Base-by-base conservation (phyloP, 64 coral and sea anemone species). In the Montipora sp. region DNA sequence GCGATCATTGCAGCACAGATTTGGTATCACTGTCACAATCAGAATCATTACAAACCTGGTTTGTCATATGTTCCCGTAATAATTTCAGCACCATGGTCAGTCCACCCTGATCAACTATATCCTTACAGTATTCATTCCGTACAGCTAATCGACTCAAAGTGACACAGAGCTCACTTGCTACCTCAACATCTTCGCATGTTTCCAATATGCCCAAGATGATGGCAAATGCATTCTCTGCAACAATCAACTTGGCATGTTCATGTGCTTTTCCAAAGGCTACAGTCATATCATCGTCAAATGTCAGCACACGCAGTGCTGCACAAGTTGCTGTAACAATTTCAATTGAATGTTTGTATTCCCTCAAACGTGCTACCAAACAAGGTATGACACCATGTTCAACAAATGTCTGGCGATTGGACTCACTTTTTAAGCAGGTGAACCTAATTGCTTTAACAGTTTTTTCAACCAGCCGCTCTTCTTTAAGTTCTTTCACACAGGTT, bases 241-340 rank as follows among this genome's bases (percentile, higher is more conserved):
- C 95, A 84, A 97, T 97, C 65, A 77, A 71, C 51, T 97, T 97
- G 8, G 95, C 92, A 83, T 97, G 95, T 27, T 97, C 95, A 27
- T 97, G 95, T 3, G 95, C 95, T 59, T 97, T 97, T 13, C 95
- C 95, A 84, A 87, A 97, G 22, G 95, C 89, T 48, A 97, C 92
- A 72, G 81, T 91, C 95, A 97, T 97, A 51, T 97, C 95, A 84
- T 97, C 95, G 65, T 97, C 95, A 89, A 97, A 97, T 72, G 95
- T 97, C 57, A 97, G 78, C 22, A 94, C 95, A 13, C 92, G 92
- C 22, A 97, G 44, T 44, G 88, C 51, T 50, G 81, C 49, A 88
- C 95, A 97, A 6, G 60, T 97, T 85, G 91, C 95, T 89, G 82
- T 94, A 57, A 94, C 81, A 49, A 92, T 48, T 27, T 19, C 13